These are phyloP conservation scores for Rhizomys pruinosus DNA, from an alignment of 2,113 vertebrate species.

Conservation along the genomic window DNA sequence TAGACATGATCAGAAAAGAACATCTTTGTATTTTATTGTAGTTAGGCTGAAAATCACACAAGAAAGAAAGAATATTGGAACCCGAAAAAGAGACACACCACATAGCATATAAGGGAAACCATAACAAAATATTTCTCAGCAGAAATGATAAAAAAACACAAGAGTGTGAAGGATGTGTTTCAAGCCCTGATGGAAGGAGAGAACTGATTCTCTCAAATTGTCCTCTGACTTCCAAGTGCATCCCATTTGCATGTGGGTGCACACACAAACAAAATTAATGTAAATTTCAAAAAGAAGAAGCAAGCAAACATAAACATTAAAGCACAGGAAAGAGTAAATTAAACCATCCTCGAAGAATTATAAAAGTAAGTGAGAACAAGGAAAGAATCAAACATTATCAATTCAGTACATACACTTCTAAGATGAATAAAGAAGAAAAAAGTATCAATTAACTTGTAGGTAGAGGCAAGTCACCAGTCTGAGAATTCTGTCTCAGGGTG, in stretches of 20 bases:
- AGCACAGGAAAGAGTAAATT: background rate
- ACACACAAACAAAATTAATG: background rate
- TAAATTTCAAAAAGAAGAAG: background rate
- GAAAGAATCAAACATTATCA: background rate
- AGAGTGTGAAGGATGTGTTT: background rate
- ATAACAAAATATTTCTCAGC: background rate
- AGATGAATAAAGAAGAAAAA: background rate
- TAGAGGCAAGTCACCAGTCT: no score
- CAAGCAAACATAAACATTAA: background rate
- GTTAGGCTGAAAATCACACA: background rate
- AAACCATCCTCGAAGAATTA: background rate
- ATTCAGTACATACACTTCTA: background rate
- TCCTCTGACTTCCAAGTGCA: background rate
- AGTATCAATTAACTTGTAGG: background rate
- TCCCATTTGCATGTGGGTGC: background rate
- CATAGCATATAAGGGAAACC: background rate
- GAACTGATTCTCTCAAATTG: background rate
- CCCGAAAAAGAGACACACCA: background rate
- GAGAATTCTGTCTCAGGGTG: no score
- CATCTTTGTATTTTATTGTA: no score
- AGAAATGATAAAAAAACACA: background rate
- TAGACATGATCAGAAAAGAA: background rate
- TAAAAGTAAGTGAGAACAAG: background rate
- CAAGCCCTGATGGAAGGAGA: background rate
- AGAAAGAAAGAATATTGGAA: background rate